phyloP scores from a whole-genome alignment of 2,888 invertebrate genomes.

The Deilephila porcellus region DNA sequence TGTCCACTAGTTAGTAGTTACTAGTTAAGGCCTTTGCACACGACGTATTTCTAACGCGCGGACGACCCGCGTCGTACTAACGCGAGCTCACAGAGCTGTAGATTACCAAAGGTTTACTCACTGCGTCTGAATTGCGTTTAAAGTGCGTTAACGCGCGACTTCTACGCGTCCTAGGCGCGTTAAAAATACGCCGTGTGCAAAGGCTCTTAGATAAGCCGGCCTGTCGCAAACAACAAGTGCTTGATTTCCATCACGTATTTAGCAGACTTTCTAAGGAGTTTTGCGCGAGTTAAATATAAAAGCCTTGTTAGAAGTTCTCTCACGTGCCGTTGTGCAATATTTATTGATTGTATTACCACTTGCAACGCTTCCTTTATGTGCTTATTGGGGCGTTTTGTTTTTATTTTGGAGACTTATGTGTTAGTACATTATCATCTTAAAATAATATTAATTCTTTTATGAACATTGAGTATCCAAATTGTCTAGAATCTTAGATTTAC shows the following conservation, averaged over 20 bases:
- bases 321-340: slow-evolving; percentile 60
- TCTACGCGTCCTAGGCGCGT: too few relatives aligned
- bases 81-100: too few relatives aligned
- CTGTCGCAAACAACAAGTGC: slow-evolving; percentile 35
- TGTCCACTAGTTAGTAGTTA: slow-evolving; percentile 11
- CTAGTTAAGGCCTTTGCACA: slow-evolving; percentile 27
- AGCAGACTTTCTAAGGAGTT: slow-evolving; percentile 60
- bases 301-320: slow-evolving; percentile 47
- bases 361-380: slow-evolving; percentile 40
- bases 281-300: slow-evolving; percentile 48
- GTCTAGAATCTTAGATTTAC: too few relatives aligned
- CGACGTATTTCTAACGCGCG: too few relatives aligned
- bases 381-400: background rate
- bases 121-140: too few relatives aligned
- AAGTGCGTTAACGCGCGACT: too few relatives aligned
- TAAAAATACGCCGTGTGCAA: too few relatives aligned
- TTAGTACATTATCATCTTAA: too few relatives aligned
- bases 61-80: too few relatives aligned
- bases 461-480: too few relatives aligned
- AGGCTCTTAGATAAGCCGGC: slow-evolving; percentile 37
- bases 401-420: background rate
- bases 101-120: too few relatives aligned
- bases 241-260: slow-evolving; percentile 66
- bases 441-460: too few relatives aligned
- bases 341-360: slow-evolving; percentile 41